These are phyloP conservation scores for human (Homo sapiens) DNA, from an alignment of 2,113 vertebrate genomes.

Conservation along the genomic window GRCh38 chr2:141600501-141601000, in stretches of 20 bases:
- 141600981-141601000: background rate
- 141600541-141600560: background rate
- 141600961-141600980: background rate
- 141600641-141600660: background rate
- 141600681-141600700: background rate
- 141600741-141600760: background rate
- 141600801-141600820: background rate
- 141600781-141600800: background rate
- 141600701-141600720: background rate
- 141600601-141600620: background rate
- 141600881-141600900: background rate
- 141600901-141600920: background rate
- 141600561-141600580: background rate
- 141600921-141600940: background rate
- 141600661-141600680: background rate
- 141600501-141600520: background rate
- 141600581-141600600: background rate
- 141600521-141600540: background rate
- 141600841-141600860: background rate
- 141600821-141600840: background rate
- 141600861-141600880: background rate
- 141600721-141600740: background rate
- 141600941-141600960: background rate
- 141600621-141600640: background rate
- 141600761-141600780: background rate